phyloP scores from a whole-genome alignment of 2,113 vertebrate species.

The Elephantulus edwardii region DNA sequence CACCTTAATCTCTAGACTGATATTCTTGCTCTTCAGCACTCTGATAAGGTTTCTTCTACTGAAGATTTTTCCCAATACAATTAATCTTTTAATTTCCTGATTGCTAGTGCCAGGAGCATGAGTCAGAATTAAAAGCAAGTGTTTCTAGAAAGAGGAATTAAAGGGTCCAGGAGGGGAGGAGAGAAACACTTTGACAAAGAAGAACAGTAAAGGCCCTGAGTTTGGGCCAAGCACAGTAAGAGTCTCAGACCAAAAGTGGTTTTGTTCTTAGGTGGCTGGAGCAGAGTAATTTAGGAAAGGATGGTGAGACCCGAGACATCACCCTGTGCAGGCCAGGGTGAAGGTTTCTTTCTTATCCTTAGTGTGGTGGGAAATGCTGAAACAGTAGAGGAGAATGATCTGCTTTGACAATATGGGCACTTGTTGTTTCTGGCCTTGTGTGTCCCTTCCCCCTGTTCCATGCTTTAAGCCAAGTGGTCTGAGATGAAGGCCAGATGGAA shows the following conservation, averaged over 20 bases:
- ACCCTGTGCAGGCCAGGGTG: neutral
- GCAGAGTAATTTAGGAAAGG: neutral
- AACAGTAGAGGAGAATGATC: neutral
- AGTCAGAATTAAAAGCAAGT: neutral
- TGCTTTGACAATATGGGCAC: neutral
- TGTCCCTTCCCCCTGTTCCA: neutral
- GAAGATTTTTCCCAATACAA: no score
- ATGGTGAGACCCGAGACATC: neutral
- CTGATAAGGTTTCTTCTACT: no score
- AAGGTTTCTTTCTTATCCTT: neutral
- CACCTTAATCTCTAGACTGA: no score
- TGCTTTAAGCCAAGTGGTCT: neutral
- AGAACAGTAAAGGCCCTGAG: neutral
- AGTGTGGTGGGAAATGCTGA: neutral
- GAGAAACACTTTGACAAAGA: neutral
- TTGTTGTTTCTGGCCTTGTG: neutral
- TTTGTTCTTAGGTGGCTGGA: neutral
- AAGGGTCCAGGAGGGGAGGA: neutral
- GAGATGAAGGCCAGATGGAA: neutral
- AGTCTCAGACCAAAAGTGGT: neutral
- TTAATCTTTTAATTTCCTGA: no score
- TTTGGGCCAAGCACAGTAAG: neutral
- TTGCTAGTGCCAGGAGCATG: no score
- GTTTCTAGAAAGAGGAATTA: neutral
- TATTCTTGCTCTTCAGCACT: no score